Evolutionary conservation across 1,140 invertebrate species (phyloP), one percentile per base, ranked within the genome.

Genomic region (Brachionus rubens): DNA sequence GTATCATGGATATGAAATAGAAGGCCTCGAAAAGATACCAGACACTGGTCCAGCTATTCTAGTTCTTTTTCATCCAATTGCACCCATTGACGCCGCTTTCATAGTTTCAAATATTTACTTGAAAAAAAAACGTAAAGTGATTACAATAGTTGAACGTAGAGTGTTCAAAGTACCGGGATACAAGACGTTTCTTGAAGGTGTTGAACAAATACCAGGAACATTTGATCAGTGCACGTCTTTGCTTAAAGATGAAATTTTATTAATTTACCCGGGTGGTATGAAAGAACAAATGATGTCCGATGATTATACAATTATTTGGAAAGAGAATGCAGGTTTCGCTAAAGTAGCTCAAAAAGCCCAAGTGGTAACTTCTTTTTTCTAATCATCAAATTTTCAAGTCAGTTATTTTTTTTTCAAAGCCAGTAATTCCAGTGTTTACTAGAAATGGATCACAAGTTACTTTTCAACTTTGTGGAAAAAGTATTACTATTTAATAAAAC

Each of bases 51-150:
- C 92, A 78, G 94, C 92, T 48, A 84, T 99, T 26, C 88, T 98
- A 72, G 90, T 99, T 52, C 98, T 94, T 83, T 99, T 98, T 82
- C 96, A 99, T 86, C 96, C 96, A 26, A 93, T 94, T 7, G 89
- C 98, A 78, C 96, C 96, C 3, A 89, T 98, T 56, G 96, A 99
- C 85, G 88, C 97, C 81, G 99, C 98, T 85, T 99, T 98, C 87
- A 89, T 98, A 78, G 89, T 92, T 77, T 89, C 94, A 0, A 90
- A 91, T 82, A 88, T 91, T 81, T 86, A 92, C 78, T 82, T 97
- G 26, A 88, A 90, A 59, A 93, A 91, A 80, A 90, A 92, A 48
- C 87, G 91, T 75, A 85, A 93, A 10, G 89, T 98, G 30, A 90
- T 93, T 81, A 91, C 92, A 12, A 93, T 99, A 10, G 96, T 90